phyloP scores from a whole-genome alignment of 2,113 vertebrate species.

The Muntiacus muntjak region DNA sequence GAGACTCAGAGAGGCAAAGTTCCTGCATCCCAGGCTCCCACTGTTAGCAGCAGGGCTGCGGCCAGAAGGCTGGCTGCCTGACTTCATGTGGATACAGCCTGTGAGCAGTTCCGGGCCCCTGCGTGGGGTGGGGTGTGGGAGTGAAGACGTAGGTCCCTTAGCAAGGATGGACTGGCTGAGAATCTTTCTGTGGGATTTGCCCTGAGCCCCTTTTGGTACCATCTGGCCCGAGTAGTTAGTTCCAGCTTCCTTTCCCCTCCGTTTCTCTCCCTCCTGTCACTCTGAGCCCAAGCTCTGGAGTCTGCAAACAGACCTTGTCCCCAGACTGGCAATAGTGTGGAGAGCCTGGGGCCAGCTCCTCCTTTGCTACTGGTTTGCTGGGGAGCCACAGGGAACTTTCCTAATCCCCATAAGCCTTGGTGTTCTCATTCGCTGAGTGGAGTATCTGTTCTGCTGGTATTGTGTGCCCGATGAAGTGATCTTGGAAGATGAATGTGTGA shows the following conservation, averaged over 20 bases:
- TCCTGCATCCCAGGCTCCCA: accelerated
- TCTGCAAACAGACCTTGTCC: background rate
- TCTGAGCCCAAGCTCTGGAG: background rate
- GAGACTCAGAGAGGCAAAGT: background rate
- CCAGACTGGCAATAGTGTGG: too few relatives aligned
- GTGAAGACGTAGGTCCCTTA: background rate
- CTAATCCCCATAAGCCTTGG: background rate
- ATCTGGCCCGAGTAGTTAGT: background rate
- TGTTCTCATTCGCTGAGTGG: background rate
- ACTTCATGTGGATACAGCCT: background rate
- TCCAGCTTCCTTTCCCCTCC: background rate
- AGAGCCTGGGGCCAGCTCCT: background rate
- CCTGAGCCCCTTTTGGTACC: background rate
- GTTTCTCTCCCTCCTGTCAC: background rate
- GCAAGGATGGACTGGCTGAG: background rate
- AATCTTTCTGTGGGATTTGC: background rate
- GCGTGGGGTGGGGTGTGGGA: background rate
- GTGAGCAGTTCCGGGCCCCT: background rate
- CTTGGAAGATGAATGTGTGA: background rate
- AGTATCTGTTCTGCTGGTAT: background rate
- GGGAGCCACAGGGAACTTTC: background rate
- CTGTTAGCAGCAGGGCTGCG: background rate
- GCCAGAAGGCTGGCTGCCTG: background rate
- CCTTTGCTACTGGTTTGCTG: background rate
- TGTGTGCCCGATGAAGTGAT: background rate